A percentile compares a stretch with the other conserved stretches of the same genome.
phyloP scores from a whole-genome alignment of 2,888 invertebrate genomes.

The Tridacna crocea region DNA sequence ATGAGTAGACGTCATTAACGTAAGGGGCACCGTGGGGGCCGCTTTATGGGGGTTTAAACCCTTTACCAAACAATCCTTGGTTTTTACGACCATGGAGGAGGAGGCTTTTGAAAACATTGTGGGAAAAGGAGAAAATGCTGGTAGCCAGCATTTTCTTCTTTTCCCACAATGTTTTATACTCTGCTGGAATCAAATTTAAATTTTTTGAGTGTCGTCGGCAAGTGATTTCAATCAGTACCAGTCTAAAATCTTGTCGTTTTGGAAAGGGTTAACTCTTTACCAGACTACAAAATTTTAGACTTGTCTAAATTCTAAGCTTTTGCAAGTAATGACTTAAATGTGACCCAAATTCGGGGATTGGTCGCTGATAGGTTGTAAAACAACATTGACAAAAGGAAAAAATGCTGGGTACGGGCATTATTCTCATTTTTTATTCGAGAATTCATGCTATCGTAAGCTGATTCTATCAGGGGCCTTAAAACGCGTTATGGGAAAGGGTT shows the following conservation, averaged over 20 bases:
- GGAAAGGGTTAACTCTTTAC: background rate
- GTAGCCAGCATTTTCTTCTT: background rate
- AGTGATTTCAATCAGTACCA: too few species aligned
- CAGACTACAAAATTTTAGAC: too few species aligned
- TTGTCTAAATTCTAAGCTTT: too few species aligned
- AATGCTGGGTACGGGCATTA: too few species aligned
- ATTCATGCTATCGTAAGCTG: background rate
- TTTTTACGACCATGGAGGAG: background rate
- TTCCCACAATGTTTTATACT: background rate
- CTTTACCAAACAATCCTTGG: background rate
- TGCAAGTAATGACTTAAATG: too few species aligned
- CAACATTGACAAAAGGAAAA: too few species aligned
- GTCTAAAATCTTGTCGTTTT: too few species aligned
- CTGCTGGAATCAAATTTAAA: too few species aligned
- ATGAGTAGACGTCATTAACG: background rate
- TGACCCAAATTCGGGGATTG: too few species aligned
- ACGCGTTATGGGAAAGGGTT: background rate
- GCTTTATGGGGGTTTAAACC: background rate
- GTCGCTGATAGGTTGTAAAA: too few species aligned
- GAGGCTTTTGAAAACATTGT: background rate
- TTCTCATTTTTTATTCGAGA: too few species aligned
- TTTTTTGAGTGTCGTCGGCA: too few species aligned
- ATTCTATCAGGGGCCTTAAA: background rate
- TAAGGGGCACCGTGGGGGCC: background rate
- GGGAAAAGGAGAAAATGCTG: slow-evolving; percentile 3